Conservation (phyloP, 2,797 vertebrate genomes). For the Meriones psammophilus region DNA sequence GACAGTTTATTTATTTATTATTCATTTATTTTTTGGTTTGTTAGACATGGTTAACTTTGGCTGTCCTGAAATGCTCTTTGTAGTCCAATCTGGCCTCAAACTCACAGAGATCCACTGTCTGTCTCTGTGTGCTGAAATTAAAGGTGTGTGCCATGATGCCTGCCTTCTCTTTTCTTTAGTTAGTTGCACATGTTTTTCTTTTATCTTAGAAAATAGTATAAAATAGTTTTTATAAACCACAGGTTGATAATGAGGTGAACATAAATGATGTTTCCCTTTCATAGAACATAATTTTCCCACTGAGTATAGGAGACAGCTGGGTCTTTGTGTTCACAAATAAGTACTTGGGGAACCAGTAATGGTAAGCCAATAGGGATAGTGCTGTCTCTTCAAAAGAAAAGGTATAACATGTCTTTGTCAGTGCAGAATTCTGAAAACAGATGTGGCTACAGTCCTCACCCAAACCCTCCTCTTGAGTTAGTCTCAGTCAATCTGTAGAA, state of each 20-base stretch:
- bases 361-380: not conserved
- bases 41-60: no score
- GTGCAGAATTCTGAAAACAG: not conserved
- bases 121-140: no score
- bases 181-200: not conserved
- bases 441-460: not conserved
- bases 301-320: not conserved
- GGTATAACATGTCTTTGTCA: not conserved
- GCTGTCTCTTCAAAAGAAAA: not conserved
- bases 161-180: not conserved
- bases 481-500: not conserved
- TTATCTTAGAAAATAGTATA: not conserved
- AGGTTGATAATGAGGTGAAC: not conserved
- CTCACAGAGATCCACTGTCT: no score
- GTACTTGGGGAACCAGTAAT: not conserved
- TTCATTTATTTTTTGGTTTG: no score
- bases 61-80: no score
- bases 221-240: not conserved
- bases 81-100: no score
- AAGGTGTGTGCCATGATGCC: no score
- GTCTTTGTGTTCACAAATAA: no score
- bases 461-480: not conserved
- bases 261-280: constrained; percentile 6
- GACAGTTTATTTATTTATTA: not conserved
- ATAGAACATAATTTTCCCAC: not conserved